Percentiles rank a stretch among this genome's conserved stretches.
Evolutionary conservation across 2,888 invertebrate genomes (phyloP).

Genomic region (Arenicola marina): DNA sequence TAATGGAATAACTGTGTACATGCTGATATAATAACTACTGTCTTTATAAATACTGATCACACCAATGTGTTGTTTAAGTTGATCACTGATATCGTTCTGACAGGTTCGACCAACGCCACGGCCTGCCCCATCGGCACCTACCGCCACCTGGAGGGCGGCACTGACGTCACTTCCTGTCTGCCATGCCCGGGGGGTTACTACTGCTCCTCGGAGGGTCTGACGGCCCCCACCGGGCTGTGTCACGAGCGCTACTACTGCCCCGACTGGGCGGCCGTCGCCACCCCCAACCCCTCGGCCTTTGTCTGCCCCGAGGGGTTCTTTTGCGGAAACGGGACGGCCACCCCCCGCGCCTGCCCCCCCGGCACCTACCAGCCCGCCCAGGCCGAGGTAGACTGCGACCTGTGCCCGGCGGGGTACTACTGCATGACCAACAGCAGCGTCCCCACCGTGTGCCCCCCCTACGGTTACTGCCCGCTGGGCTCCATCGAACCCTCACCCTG

Average conservation of each 20-base stretch:
- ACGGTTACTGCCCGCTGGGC: constrained; percentile 50
- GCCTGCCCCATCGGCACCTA: constrained; percentile 52
- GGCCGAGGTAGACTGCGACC: constrained; percentile 45
- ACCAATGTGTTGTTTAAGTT: too few species aligned
- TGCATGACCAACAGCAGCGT: constrained; percentile 45
- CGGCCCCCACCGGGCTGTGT: constrained; percentile 47
- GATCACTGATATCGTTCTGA: too few species aligned
- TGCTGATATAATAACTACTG: too few species aligned
- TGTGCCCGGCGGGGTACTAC: constrained; percentile 49
- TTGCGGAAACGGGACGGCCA: constrained; percentile 45
- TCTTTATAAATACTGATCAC: too few species aligned
- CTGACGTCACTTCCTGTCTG: constrained; percentile 41
- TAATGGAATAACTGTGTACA: too few species aligned
- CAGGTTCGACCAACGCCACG: constrained; percentile 26
- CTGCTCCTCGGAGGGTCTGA: constrained; percentile 47
- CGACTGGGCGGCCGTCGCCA: constrained; percentile 15
- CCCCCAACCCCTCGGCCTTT: constrained; percentile 17
- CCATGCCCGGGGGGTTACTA: constrained; percentile 53
- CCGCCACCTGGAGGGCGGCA: constrained; percentile 44
- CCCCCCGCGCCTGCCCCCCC: constrained; percentile 38
- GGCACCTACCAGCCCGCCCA: constrained; percentile 49
- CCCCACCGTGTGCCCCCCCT: constrained; percentile 48
- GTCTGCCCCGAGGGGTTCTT: constrained; percentile 50
- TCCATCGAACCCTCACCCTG: constrained; percentile 46
- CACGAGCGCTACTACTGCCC: constrained; percentile 56